These are phyloP conservation scores for Puma concolor DNA, from an alignment of 2,113 vertebrate species.

Conservation along the genomic window DNA sequence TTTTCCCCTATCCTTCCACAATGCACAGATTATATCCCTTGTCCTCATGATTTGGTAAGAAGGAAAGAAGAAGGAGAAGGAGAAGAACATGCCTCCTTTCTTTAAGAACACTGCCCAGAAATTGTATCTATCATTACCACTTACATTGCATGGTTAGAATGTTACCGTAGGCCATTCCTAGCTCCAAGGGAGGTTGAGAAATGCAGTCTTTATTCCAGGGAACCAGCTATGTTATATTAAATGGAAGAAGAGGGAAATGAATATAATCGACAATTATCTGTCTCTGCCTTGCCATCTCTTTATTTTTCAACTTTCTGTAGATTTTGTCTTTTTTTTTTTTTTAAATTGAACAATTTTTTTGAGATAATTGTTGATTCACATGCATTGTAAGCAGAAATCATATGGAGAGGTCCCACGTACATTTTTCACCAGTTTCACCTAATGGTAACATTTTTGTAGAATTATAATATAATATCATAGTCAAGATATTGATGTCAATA, in stretches of 20 bases:
- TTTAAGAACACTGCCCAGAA: neutral
- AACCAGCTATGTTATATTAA: neutral
- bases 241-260: neutral
- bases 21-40: neutral
- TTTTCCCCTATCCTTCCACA: neutral
- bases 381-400: neutral
- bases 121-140: neutral
- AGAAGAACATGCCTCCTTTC: neutral
- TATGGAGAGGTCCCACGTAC: neutral
- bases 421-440: neutral
- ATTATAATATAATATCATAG: neutral
- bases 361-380: neutral
- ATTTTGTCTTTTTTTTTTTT: neutral
- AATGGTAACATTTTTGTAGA: constrained; percentile 7
- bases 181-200: neutral
- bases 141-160: neutral
- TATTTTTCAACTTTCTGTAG: constrained; percentile 34
- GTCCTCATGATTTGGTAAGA: neutral
- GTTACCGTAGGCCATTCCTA: neutral
- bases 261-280: neutral
- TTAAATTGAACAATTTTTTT: neutral
- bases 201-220: neutral
- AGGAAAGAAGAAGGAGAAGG: neutral
- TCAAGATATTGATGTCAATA: neutral
- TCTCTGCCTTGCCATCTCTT: neutral